phyloP scores from a whole-genome alignment of 2,113 vertebrate genomes.

The Rana temporaria region DNA sequence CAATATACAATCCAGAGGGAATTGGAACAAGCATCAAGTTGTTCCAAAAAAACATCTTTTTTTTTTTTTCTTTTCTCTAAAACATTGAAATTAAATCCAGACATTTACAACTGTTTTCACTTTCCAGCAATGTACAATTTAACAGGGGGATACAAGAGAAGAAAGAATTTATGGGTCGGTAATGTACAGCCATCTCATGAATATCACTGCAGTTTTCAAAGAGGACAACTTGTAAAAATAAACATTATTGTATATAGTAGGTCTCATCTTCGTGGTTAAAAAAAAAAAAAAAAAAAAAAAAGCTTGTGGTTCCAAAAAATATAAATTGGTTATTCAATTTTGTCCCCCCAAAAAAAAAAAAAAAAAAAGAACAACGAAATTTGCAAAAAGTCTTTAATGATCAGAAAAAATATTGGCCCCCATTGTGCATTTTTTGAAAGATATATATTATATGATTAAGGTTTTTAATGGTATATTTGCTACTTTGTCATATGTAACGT shows the following conservation, averaged over 20 bases:
- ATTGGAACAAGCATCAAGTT: constrained; percentile 86
- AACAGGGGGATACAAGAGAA: constrained; percentile 38
- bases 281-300: no score
- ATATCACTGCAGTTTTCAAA: constrained; percentile 7
- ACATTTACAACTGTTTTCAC: constrained; percentile 72
- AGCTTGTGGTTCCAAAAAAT: not conserved
- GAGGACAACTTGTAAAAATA: constrained; percentile 1
- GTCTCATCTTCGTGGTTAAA: not conserved
- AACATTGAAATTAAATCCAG: constrained; percentile 86
- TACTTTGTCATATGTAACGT: no score
- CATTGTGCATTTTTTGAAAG: no score
- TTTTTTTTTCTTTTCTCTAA: constrained; percentile 65
- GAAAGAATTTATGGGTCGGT: constrained; percentile 17
- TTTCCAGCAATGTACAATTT: constrained; percentile 44
- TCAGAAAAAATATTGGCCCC: no score
- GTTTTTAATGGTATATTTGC: no score
- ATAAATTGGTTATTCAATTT: no score
- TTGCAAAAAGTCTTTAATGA: no score
- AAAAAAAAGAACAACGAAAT: no score
- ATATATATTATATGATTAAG: no score
- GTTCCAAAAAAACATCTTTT: constrained; percentile 69
- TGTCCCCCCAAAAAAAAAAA: no score
- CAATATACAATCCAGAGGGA: constrained; percentile 92
- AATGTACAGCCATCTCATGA: constrained; percentile 4
- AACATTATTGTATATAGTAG: not conserved